phyloP scores from a whole-genome alignment of 2,113 vertebrate genomes.

The Mobula birostris region DNA sequence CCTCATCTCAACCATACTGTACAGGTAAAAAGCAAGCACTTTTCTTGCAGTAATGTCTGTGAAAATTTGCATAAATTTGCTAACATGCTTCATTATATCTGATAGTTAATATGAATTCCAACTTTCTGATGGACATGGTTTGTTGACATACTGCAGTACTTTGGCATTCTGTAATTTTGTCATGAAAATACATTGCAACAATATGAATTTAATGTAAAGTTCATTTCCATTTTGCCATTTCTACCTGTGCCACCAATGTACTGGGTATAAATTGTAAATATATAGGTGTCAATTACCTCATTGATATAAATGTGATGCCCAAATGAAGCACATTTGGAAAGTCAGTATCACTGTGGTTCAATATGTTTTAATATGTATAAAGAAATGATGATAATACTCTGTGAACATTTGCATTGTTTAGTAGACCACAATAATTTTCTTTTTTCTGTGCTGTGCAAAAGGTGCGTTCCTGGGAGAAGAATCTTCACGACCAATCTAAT shows the following conservation, averaged over 20 bases:
- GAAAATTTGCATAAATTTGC: neutral
- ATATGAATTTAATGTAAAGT: neutral
- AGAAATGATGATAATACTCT: neutral
- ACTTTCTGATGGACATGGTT: neutral
- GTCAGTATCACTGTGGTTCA: neutral
- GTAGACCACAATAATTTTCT: neutral
- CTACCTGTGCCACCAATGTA: too few relatives aligned
- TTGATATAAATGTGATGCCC: neutral
- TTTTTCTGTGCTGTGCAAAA: constrained; percentile 37
- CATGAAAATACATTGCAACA: neutral
- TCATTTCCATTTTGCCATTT: neutral
- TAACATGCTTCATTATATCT: neutral
- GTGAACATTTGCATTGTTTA: neutral
- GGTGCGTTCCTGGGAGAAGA: constrained; percentile 56
- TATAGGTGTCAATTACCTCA: too few relatives aligned
- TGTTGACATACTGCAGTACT: neutral
- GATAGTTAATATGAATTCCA: neutral
- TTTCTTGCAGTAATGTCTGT: neutral
- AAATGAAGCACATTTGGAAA: neutral
- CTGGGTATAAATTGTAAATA: too few relatives aligned
- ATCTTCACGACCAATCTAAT: constrained; percentile 45
- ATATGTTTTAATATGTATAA: neutral
- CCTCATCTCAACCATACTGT: constrained; percentile 47
- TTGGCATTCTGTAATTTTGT: neutral
- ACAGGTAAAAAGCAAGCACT: constrained; percentile 46